Conservation (phyloP, 2,797 vertebrate species). For the Falco columbarius region DNA sequence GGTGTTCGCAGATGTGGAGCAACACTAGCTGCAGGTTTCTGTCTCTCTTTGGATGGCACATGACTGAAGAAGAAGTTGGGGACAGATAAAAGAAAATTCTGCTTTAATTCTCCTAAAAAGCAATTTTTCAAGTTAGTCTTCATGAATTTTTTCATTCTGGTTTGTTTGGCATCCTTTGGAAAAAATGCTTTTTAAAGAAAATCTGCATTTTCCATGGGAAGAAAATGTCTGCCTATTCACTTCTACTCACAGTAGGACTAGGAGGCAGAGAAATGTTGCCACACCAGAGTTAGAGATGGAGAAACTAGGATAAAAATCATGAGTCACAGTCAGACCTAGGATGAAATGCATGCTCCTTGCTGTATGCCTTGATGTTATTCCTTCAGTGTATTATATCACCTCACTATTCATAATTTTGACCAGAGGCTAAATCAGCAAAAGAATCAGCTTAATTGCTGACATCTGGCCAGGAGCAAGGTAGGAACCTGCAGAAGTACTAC, state of each 20-base stretch:
- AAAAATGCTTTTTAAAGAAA: neutral
- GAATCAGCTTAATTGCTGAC: slow-evolving; percentile 12
- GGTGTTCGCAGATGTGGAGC: neutral
- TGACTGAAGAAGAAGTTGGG: neutral
- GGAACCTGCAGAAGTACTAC: neutral
- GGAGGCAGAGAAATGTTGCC: neutral
- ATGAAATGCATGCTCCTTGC: neutral
- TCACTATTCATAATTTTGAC: neutral
- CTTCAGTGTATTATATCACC: neutral
- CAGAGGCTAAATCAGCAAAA: neutral
- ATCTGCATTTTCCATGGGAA: neutral
- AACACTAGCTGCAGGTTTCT: neutral
- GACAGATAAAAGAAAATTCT: neutral
- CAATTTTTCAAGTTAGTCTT: neutral
- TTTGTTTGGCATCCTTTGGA: neutral
- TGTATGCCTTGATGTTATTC: neutral
- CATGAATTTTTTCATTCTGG: neutral
- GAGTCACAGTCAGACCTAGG: neutral
- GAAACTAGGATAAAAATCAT: neutral
- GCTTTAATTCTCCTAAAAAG: neutral
- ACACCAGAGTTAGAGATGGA: neutral
- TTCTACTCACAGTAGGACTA: neutral
- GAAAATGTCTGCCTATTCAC: neutral
- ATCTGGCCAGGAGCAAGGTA: slow-evolving; percentile 37
- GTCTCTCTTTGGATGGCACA: neutral